Conservation (phyloP, 2,888 invertebrate species). For the Aphodius sticticus region DNA sequence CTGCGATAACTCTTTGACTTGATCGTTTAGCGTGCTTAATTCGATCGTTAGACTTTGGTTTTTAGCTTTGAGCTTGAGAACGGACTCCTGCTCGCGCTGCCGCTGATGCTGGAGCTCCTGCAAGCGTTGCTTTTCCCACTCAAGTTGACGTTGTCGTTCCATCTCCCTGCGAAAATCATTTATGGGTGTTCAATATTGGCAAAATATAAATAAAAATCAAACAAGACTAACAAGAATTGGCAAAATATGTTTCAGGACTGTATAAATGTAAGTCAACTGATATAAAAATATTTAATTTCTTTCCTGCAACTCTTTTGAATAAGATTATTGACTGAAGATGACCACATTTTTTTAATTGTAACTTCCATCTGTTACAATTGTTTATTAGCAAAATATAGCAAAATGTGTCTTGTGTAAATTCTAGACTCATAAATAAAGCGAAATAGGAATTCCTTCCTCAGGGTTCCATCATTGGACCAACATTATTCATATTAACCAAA, state of each 20-base stretch:
- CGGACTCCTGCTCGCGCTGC: conserved; percentile 85
- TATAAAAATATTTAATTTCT: background rate
- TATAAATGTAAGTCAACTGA: too few relatives aligned
- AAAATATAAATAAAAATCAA: too few relatives aligned
- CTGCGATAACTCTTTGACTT: conserved; percentile 79
- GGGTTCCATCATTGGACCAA: too few relatives aligned
- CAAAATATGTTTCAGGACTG: too few relatives aligned
- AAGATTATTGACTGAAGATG: background rate
- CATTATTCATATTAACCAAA: too few relatives aligned
- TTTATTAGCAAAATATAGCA: background rate
- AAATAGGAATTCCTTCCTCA: too few relatives aligned
- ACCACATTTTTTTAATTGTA: background rate
- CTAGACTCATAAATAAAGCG: too few relatives aligned
- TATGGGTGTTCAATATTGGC: too few relatives aligned
- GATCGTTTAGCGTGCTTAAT: conserved; percentile 67
- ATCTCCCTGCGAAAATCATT: conserved; percentile 71
- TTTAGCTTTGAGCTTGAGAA: conserved; percentile 85
- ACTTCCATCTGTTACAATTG: background rate
- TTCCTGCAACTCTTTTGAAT: background rate
- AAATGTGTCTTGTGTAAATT: background rate
- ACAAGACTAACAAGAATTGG: too few relatives aligned
- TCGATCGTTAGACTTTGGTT: conserved; percentile 86
- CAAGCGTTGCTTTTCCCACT: conserved; percentile 92
- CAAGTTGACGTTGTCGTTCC: conserved; percentile 92
- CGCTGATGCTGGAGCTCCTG: conserved; percentile 85